Base-by-base conservation (phyloP, 1,140 invertebrate species). In the Nephila pilipes region DNA sequence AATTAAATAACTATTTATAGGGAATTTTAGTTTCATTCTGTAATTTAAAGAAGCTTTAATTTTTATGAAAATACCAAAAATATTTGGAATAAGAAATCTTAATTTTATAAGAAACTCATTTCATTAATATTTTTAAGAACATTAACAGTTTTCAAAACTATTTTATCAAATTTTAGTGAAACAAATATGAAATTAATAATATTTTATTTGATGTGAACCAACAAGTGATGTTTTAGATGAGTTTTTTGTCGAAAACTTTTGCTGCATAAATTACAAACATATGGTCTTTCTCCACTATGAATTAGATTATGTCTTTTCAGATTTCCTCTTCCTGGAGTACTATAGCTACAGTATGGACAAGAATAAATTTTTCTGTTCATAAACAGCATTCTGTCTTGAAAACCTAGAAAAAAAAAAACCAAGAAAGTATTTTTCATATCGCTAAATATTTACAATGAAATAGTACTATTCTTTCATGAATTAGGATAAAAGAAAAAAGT, bases 181-280 rank as follows among this genome's bases (percentile, higher is more conserved):
- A 10, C 12, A 46, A 38, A 46, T 46, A 25, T 25, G 8, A 65
- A 65, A 29, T 65, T 12, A 25, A n/a, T 65, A 2, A n/a, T n/a
- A 10, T 1, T 65, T 65, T 10, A 65, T 65, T 65, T 65, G 25
- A 65, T 65, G 25, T 65, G 63, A 8, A 65, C 63, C 25, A 65
- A 65, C n/a, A 65, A 25, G 22, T 65, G 63, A 65, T 65, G 63
- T 25, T 65, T 65, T 65, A 65, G 25, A 65, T 65, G 63, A 65
- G 63, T 63, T 32, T 93, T 92, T 25, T 87, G 90, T 25, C 20
- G 25, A 36, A 92, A 92, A n/a, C 46, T n/a, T 57, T 92, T 85
- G 38, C 69, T 54, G 54, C 93, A 94, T 16, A 85, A 14, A n/a
- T 92, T 75, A 46, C 93, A 94, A 36, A 54, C 57, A 63, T 57